A percentile compares a stretch with the other conserved stretches of the same genome.
These are phyloP conservation scores for Sardina pilchardus DNA, from an alignment of 2,113 vertebrate genomes.

Conservation along the genomic window DNA sequence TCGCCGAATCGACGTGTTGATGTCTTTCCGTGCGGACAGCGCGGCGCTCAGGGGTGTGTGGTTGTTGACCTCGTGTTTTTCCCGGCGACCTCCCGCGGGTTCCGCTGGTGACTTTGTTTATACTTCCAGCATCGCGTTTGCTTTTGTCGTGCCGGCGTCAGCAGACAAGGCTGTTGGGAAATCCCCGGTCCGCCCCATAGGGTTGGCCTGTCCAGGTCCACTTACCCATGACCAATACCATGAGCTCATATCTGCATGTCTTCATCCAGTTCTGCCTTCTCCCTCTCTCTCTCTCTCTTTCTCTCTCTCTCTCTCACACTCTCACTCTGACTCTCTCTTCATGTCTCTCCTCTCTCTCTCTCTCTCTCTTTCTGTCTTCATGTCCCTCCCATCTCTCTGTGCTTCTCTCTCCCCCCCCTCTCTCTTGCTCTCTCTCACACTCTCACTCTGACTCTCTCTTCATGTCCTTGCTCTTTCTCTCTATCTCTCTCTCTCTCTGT, in stretches of 20 bases:
- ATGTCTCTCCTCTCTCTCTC: slow-evolving; percentile 41
- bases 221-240: slow-evolving; percentile 4
- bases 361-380: slow-evolving; percentile 29
- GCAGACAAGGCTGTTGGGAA: neutral
- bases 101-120: slow-evolving; percentile 11
- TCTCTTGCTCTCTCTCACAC: slow-evolving; percentile 24
- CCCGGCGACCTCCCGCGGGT: neutral
- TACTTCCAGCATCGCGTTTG: neutral
- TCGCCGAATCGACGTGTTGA: neutral
- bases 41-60: neutral
- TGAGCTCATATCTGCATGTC: neutral
- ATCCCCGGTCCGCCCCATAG: neutral
- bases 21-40: neutral
- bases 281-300: neutral
- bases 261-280: neutral
- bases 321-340: slow-evolving; percentile 27
- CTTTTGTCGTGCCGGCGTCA: neutral
- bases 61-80: neutral
- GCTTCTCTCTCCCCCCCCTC: slow-evolving; percentile 20
- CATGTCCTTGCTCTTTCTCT: no score
- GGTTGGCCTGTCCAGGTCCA: neutral
- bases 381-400: slow-evolving; percentile 34
- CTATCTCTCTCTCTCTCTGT: neutral
- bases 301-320: slow-evolving; percentile 11
- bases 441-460: slow-evolving; percentile 24